Evolutionary conservation across 2,797 vertebrate genomes (phyloP).

Genomic region (Capromys pilorides): DNA sequence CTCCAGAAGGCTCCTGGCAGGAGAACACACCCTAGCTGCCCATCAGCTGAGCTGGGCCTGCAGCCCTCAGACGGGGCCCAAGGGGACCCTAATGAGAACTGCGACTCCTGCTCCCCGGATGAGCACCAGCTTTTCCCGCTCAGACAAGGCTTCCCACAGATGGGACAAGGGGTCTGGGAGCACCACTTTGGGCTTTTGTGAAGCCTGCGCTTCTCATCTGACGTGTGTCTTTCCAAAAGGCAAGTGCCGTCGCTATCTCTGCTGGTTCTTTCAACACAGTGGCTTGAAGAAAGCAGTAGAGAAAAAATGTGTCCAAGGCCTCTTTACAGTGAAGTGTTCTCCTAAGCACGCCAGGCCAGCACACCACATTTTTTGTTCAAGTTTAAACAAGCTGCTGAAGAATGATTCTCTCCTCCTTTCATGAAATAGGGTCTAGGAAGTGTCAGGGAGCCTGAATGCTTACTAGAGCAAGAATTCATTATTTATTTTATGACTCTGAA

Average conservation of each 20-base stretch:
- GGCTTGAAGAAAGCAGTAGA: slow-evolving; percentile 18
- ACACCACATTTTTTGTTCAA: slow-evolving; percentile 36
- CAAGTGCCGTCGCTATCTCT: neutral
- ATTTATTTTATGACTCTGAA: neutral
- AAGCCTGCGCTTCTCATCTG: neutral
- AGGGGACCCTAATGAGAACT: neutral
- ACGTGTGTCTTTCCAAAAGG: slow-evolving; percentile 22
- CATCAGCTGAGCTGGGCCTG: neutral
- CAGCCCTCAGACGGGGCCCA: neutral
- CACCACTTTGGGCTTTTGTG: neutral
- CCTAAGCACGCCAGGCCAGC: neutral
- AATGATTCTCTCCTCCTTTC: neutral
- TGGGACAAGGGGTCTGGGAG: neutral
- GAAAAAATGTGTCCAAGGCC: neutral
- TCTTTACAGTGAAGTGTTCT: slow-evolving; percentile 40
- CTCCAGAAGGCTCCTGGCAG: neutral
- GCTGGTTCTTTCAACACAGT: neutral
- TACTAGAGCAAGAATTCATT: neutral
- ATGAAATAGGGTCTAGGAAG: neutral
- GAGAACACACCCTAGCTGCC: neutral
- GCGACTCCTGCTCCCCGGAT: neutral
- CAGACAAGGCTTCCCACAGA: neutral
- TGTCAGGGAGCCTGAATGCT: neutral
- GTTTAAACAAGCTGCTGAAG: slow-evolving; percentile 38
- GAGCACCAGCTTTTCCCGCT: neutral